phyloP scores from a whole-genome alignment of 2,113 vertebrate species.

The zebrafish (Danio rerio) region GRCz12tu NC_133183.1:50509501-50510000 shows the following conservation, averaged over 20 bases:
- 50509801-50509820: slow-evolving; percentile 38
- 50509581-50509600: slow-evolving; percentile 47
- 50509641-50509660: slow-evolving; percentile 8
- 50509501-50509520: slow-evolving; percentile 26
- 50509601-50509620: slow-evolving; percentile 46
- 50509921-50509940: slow-evolving; percentile 13
- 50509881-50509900: slow-evolving; percentile 25
- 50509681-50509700: slow-evolving; percentile 47
- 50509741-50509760: slow-evolving; percentile 1
- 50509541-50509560: slow-evolving; percentile 25
- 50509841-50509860: slow-evolving; percentile 34
- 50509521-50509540: slow-evolving; percentile 35
- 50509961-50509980: slow-evolving; percentile 11
- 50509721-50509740: slow-evolving; percentile 45
- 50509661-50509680: slow-evolving; percentile 40
- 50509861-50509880: background rate
- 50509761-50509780: background rate
- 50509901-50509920: background rate
- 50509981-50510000: background rate
- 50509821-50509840: slow-evolving; percentile 15
- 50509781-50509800: slow-evolving; percentile 34
- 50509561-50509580: slow-evolving; percentile 36
- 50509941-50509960: background rate
- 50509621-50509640: slow-evolving; percentile 41
- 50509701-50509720: slow-evolving; percentile 39